These are phyloP conservation scores for Macroglossus sobrinus DNA, from an alignment of 2,113 vertebrate species.

Conservation along the genomic window DNA sequence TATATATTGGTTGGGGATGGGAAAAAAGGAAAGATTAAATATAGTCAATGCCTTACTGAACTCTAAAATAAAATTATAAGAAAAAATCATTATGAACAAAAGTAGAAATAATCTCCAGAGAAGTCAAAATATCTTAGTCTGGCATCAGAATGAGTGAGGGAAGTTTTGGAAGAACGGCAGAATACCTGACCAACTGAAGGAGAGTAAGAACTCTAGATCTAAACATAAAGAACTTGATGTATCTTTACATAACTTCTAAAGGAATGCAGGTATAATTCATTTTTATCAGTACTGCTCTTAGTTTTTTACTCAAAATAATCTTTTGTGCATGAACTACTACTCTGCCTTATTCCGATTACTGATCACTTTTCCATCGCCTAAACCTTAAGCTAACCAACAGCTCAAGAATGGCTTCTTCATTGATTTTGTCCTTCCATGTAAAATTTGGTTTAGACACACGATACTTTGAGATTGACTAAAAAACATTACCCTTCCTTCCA, in stretches of 20 bases:
- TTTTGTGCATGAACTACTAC: neutral
- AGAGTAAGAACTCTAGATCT: neutral
- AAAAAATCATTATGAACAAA: neutral
- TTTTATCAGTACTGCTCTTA: neutral
- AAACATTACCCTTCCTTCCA: neutral
- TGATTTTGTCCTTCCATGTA: neutral
- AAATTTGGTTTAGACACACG: neutral
- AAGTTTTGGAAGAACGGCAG: neutral
- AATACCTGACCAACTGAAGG: neutral
- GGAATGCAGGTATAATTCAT: neutral
- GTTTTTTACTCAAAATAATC: neutral
- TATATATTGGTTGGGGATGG: neutral
- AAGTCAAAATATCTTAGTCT: neutral
- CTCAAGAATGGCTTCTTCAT: neutral
- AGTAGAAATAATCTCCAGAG: neutral
- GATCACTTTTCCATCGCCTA: neutral
- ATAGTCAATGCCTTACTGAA: neutral
- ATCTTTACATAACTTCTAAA: neutral
- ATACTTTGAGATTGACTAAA: neutral
- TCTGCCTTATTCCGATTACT: neutral
- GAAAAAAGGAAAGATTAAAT: neutral
- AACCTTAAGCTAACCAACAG: neutral
- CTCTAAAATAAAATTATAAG: neutral
- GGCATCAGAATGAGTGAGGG: neutral
- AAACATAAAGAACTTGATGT: neutral